These are phyloP conservation scores for Plemyria rubiginata DNA, from an alignment of 2,888 invertebrate species.

Conservation along the genomic window DNA sequence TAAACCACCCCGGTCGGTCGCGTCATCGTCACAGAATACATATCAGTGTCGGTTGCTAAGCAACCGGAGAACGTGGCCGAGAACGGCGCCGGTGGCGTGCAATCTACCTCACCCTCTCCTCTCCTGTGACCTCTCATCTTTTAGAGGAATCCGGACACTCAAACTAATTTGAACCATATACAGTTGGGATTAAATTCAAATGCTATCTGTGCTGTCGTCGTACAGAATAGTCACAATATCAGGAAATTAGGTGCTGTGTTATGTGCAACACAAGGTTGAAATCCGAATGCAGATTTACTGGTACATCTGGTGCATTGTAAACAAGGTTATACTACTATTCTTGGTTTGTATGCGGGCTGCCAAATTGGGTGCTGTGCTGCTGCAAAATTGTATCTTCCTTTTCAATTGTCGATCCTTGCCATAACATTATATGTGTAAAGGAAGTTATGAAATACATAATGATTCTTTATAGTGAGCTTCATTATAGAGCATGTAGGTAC, in stretches of 20 bases:
- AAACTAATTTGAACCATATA: conserved; percentile 8
- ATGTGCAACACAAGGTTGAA: conserved; percentile 1
- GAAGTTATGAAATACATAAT: too few relatives aligned
- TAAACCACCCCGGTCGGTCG: not conserved
- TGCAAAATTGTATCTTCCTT: too few relatives aligned
- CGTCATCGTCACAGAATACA: not conserved
- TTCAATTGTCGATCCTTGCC: too few relatives aligned
- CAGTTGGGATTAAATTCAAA: not conserved
- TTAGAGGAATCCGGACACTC: conserved; percentile 14
- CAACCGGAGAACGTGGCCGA: conserved; percentile 30
- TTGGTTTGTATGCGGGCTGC: conserved; percentile 3
- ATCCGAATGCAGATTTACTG: not conserved
- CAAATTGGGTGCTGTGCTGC: not conserved
- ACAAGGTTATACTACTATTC: conserved; percentile 6
- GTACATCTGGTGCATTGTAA: conserved; percentile 23
- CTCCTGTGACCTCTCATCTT: conserved; percentile 29
- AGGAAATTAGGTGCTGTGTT: conserved; percentile 5
- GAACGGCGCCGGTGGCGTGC: conserved; percentile 20
- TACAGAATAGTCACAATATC: not conserved
- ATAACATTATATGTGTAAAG: too few relatives aligned
- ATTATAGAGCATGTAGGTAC: too few relatives aligned
- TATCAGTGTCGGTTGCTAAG: conserved; percentile 19
- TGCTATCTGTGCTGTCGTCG: too few relatives aligned
- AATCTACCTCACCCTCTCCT: conserved; percentile 17
- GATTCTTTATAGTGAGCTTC: too few relatives aligned